Conservation (phyloP, 2,888 invertebrate species). For the Pachycephus smyrnensis region DNA sequence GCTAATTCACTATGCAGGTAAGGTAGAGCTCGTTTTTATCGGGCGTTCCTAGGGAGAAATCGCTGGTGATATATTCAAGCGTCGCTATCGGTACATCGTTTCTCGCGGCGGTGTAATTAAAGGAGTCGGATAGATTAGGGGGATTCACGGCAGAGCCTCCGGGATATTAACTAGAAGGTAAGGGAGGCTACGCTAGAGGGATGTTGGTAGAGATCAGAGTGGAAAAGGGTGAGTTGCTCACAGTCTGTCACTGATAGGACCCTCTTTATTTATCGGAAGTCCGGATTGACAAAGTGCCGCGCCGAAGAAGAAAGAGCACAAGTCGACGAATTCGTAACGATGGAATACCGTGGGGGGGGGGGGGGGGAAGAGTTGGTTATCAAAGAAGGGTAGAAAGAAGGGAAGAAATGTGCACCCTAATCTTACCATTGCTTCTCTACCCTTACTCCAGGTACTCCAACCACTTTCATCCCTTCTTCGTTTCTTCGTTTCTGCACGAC, state of each 20-base stretch:
- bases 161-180: constrained; percentile 40
- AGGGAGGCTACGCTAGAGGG: neutral
- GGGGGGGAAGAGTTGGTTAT: neutral
- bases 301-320: constrained; percentile 15
- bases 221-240: constrained; percentile 18
- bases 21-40: constrained; percentile 14
- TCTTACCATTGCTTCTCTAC: neutral
- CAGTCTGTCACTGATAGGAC: constrained; percentile 37
- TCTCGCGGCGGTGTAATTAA: constrained; percentile 46
- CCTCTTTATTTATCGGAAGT: constrained; percentile 35
- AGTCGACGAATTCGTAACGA: constrained; percentile 5
- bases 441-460: neutral
- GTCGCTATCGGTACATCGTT: constrained; percentile 41
- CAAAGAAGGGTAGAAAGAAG: neutral
- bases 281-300: constrained; percentile 22
- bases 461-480: neutral
- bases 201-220: neutral
- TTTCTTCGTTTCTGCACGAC: neutral
- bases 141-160: constrained; percentile 37
- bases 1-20: neutral
- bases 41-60: constrained; percentile 34
- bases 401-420: neutral
- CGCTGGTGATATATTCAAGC: constrained; percentile 38
- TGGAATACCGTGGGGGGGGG: neutral
- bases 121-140: constrained; percentile 44